A percentile compares a stretch with the other conserved stretches of the same genome.
Evolutionary conservation across 2,113 vertebrate species (phyloP).

Genomic region (Eurystomus gularis): DNA sequence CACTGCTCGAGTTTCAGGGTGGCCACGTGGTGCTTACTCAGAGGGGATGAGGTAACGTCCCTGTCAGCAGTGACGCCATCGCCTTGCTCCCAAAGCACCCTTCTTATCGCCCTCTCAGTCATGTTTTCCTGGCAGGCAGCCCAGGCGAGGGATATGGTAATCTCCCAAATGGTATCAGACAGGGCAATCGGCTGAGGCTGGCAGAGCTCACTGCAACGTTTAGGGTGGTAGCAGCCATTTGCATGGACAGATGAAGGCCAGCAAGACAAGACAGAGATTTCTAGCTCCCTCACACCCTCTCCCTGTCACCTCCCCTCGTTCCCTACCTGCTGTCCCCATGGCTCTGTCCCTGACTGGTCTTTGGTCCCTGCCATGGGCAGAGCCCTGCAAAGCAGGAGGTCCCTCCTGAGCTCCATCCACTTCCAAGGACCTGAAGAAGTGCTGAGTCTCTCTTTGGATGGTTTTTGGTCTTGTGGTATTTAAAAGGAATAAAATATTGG

Average conservation of each 20-base stretch:
- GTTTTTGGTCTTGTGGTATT: neutral
- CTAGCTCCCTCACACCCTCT: neutral
- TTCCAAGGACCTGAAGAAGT: neutral
- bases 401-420: neutral
- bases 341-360: neutral
- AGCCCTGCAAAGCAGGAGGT: neutral
- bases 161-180: constrained; percentile 14
- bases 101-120: constrained; percentile 55
- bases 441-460: neutral
- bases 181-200: neutral
- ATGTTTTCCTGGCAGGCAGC: constrained; percentile 70
- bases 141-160: constrained; percentile 4
- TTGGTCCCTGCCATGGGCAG: neutral
- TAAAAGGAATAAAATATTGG: neutral
- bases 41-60: constrained; percentile 14
- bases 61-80: constrained; percentile 7
- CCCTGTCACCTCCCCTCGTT: neutral
- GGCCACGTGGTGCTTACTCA: neutral
- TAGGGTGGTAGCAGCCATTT: neutral
- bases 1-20: neutral
- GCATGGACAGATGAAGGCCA: neutral
- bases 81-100: constrained; percentile 34
- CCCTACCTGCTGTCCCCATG: neutral
- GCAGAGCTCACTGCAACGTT: neutral
- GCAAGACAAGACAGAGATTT: neutral